Evolutionary conservation across 2,113 vertebrate genomes (phyloP).

Genomic region (Camarhynchus parvulus): DNA sequence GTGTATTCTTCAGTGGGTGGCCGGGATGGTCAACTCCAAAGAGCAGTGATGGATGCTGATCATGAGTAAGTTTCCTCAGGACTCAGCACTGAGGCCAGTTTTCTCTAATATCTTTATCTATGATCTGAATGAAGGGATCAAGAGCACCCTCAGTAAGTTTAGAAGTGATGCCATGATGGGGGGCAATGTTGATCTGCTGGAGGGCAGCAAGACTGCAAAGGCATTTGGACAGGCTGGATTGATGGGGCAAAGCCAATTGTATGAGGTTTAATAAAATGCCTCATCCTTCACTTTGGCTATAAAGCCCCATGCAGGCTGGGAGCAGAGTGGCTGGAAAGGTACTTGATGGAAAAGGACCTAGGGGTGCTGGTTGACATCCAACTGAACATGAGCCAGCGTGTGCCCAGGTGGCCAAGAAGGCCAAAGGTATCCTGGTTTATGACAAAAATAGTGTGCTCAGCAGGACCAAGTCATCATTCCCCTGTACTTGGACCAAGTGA

Average conservation of each 20-base stretch:
- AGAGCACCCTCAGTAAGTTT: not conserved
- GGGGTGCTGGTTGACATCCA: not conserved
- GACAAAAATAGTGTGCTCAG: not conserved
- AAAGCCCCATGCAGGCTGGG: not conserved
- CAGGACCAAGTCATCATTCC: not conserved
- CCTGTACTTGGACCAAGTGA: accelerated
- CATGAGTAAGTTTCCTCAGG: not conserved
- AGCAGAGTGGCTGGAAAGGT: not conserved
- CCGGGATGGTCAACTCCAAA: not conserved
- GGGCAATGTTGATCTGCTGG: not conserved
- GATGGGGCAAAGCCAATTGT: not conserved
- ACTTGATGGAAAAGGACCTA: not conserved
- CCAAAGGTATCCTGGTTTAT: not conserved
- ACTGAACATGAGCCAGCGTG: accelerated
- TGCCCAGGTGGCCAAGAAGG: not conserved
- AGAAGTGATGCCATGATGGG: not conserved
- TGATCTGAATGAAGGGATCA: not conserved
- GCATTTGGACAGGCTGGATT: not conserved
- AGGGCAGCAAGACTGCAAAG: not conserved
- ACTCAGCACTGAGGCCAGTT: not conserved
- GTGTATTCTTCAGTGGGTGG: not conserved
- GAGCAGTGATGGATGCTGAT: not conserved
- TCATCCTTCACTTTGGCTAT: not conserved
- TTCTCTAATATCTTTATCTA: not conserved
- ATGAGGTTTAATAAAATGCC: not conserved